Evolutionary conservation across 2,888 invertebrate species (phyloP).

Genomic region (Chromoteleia sp.): DNA sequence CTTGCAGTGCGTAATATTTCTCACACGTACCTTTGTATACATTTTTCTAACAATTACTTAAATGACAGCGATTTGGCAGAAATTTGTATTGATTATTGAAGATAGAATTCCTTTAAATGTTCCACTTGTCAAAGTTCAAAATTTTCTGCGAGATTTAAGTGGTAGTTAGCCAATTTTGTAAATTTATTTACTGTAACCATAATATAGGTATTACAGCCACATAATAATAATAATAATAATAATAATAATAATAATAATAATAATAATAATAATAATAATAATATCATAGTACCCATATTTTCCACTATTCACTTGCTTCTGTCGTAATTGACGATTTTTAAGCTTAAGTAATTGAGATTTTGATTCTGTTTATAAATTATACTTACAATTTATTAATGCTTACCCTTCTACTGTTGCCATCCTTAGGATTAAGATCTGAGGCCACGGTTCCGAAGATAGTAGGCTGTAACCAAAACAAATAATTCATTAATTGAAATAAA

Average conservation of each 20-base stretch:
- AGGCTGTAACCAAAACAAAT: slow-evolving; percentile 85
- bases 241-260: too few species aligned
- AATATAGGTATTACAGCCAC: too few species aligned
- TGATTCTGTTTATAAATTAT: too few species aligned
- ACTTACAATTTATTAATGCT: slow-evolving; percentile 75
- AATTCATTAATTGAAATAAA: background rate
- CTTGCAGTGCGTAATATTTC: slow-evolving; percentile 73
- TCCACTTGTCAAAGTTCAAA: slow-evolving; percentile 61
- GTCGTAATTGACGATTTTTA: too few species aligned
- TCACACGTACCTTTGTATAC: slow-evolving; percentile 53
- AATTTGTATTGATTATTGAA: slow-evolving; percentile 79
- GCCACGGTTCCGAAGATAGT: slow-evolving; percentile 88
- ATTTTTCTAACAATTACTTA: slow-evolving; percentile 56
- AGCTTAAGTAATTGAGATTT: too few species aligned
- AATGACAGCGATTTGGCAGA: slow-evolving; percentile 74
- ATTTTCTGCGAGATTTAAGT: slow-evolving; percentile 67
- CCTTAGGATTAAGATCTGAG: slow-evolving; percentile 87
- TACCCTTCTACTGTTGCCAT: slow-evolving; percentile 87
- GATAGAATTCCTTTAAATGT: slow-evolving; percentile 62
- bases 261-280: too few species aligned
- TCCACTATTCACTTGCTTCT: too few species aligned
- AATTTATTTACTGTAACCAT: too few species aligned
- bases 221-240: too few species aligned
- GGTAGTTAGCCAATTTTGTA: too few species aligned
- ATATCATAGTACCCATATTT: too few species aligned